Evolutionary conservation across 2,888 invertebrate genomes (phyloP).

Genomic region (Hesperia comma): DNA sequence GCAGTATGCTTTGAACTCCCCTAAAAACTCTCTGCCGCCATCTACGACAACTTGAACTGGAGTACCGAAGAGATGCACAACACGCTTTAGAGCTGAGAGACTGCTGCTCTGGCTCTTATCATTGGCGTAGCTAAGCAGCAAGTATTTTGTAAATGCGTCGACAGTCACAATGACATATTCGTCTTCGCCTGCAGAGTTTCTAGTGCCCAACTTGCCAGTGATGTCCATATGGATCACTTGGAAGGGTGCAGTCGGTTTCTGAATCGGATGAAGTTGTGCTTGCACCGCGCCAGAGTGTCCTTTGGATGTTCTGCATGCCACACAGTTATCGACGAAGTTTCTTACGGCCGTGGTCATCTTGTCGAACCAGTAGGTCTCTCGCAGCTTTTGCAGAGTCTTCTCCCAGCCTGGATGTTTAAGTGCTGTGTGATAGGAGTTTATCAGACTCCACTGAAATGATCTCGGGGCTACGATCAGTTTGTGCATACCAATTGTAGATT

Average conservation of each 20-base stretch:
- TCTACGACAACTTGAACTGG: too few species aligned
- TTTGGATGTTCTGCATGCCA: slow-evolving; percentile 44
- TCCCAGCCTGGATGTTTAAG: too few species aligned
- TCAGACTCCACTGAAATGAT: slow-evolving; percentile 38
- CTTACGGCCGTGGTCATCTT: slow-evolving; percentile 40
- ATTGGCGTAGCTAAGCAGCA: too few species aligned
- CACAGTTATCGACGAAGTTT: slow-evolving; percentile 39
- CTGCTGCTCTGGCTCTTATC: too few species aligned
- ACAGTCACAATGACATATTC: too few species aligned
- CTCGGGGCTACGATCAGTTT: slow-evolving; percentile 32
- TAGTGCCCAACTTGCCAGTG: slow-evolving; percentile 42
- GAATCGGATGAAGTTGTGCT: slow-evolving; percentile 42
- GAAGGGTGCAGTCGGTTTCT: slow-evolving; percentile 29
- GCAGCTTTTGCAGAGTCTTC: slow-evolving; percentile 44
- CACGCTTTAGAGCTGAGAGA: too few species aligned
- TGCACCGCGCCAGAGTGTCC: slow-evolving; percentile 42
- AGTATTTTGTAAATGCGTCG: too few species aligned
- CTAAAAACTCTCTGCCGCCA: too few species aligned
- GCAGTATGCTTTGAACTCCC: too few species aligned
- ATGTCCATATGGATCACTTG: slow-evolving; percentile 41
- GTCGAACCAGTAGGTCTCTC: slow-evolving; percentile 43
- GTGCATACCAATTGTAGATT: slow-evolving; percentile 15
- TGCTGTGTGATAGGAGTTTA: too few species aligned
- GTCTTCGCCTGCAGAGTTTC: slow-evolving; percentile 25
- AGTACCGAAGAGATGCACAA: too few species aligned